Evolutionary conservation across 2,888 invertebrate species (phyloP).

Genomic region (Nymphalis polychloros): DNA sequence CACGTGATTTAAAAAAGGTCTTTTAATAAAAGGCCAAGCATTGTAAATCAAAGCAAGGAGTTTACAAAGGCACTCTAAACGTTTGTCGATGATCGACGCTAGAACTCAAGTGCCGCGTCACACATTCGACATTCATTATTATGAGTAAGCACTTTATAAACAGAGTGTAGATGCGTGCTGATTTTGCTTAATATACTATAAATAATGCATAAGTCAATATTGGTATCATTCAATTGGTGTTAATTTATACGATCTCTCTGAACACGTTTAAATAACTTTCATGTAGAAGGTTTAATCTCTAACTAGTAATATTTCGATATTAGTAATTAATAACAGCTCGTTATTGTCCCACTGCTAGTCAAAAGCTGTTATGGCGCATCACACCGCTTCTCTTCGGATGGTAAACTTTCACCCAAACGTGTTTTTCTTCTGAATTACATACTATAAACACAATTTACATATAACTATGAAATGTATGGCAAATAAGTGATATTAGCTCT

Average conservation of each 20-base stretch:
- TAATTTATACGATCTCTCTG: not conserved
- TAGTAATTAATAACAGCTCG: no score
- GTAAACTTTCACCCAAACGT: no score
- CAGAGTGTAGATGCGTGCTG: constrained; percentile 29
- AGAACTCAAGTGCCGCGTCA: constrained; percentile 50
- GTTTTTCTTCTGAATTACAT: no score
- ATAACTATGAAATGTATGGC: no score
- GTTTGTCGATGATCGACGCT: constrained; percentile 48
- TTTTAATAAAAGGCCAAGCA: constrained; percentile 33
- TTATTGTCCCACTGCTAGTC: no score
- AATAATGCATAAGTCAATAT: not conserved
- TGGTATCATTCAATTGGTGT: not conserved
- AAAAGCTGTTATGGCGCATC: no score
- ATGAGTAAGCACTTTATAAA: constrained; percentile 66
- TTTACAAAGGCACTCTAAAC: constrained; percentile 41
- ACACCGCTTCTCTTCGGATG: no score
- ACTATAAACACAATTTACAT: no score
- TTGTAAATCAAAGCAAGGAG: constrained; percentile 39
- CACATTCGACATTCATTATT: constrained; percentile 70
- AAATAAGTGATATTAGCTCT: no score
- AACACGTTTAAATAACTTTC: no score
- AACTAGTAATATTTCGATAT: no score
- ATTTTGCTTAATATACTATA: constrained; percentile 6
- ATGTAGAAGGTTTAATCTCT: no score
- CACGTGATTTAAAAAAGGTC: constrained; percentile 27